Conservation (phyloP, 2,113 vertebrate genomes). For the Merops nubicus region DNA sequence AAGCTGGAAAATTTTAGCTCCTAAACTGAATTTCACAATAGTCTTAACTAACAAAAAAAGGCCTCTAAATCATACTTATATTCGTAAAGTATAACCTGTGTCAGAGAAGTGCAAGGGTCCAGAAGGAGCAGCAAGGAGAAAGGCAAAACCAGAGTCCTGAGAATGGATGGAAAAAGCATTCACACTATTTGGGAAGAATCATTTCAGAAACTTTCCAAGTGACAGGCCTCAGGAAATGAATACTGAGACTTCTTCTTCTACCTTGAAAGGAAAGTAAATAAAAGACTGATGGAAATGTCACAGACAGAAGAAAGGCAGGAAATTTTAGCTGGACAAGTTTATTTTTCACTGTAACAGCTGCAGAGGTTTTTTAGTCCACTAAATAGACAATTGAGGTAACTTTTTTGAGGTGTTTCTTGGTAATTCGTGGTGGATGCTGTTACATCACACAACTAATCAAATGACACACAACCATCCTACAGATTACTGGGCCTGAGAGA, state of each 20-base stretch:
- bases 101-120: not conserved
- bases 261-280: not conserved
- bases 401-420: not conserved
- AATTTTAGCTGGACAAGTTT: not conserved
- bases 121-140: not conserved
- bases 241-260: not conserved
- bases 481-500: not conserved
- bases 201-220: not conserved
- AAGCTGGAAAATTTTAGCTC: not conserved
- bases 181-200: not conserved
- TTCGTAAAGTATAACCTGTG: not conserved
- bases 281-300: not conserved
- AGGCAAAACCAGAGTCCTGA: not conserved
- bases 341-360: not conserved
- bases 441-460: not conserved
- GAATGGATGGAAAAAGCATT: not conserved
- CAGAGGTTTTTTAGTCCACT: not conserved
- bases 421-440: not conserved
- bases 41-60: not conserved
- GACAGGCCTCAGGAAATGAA: not conserved
- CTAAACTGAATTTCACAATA: not conserved
- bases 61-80: not conserved
- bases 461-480: not conserved
- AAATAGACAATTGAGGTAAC: not conserved
- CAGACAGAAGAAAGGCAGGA: not conserved